These are phyloP conservation scores for Camponotus pennsylvanicus DNA, from an alignment of 1,140 invertebrate genomes.

Conservation along the genomic window DNA sequence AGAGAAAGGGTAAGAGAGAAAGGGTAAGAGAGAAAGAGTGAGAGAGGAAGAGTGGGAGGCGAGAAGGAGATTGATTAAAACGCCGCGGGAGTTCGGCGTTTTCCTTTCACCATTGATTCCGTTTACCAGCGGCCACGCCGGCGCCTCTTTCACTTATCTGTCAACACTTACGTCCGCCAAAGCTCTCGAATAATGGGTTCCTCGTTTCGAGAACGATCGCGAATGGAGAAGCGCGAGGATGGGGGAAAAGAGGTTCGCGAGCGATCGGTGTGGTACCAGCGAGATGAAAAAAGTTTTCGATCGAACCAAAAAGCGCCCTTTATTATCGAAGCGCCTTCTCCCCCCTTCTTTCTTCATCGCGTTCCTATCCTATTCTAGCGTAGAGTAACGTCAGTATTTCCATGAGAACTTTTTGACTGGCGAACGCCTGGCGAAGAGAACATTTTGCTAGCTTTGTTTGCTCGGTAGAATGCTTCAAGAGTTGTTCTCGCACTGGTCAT, in stretches of 20 bases:
- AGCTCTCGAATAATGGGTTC: constrained; percentile 70
- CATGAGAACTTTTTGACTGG: constrained; percentile 54
- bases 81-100: constrained; percentile 70
- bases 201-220: constrained; percentile 53
- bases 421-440: constrained; percentile 38
- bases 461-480: neutral
- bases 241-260: neutral
- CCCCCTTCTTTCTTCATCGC: neutral
- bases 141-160: constrained; percentile 73
- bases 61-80: constrained; percentile 77
- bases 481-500: constrained; percentile 7
- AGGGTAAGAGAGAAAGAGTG: neutral
- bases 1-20: neutral
- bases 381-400: constrained; percentile 47
- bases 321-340: constrained; percentile 60
- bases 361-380: neutral
- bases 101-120: constrained; percentile 73
- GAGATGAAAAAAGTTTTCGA: constrained; percentile 78
- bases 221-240: constrained; percentile 35
- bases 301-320: constrained; percentile 66
- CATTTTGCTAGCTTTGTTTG: constrained; percentile 14
- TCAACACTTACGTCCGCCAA: constrained; percentile 74
- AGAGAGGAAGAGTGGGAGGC: neutral
- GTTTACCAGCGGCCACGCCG: constrained; percentile 58
- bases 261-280: constrained; percentile 1